A percentile compares a stretch with the other conserved stretches of the same genome.
These are phyloP conservation scores for Yponomeuta cagnagella DNA, from an alignment of 2,888 invertebrate genomes.

Conservation along the genomic window DNA sequence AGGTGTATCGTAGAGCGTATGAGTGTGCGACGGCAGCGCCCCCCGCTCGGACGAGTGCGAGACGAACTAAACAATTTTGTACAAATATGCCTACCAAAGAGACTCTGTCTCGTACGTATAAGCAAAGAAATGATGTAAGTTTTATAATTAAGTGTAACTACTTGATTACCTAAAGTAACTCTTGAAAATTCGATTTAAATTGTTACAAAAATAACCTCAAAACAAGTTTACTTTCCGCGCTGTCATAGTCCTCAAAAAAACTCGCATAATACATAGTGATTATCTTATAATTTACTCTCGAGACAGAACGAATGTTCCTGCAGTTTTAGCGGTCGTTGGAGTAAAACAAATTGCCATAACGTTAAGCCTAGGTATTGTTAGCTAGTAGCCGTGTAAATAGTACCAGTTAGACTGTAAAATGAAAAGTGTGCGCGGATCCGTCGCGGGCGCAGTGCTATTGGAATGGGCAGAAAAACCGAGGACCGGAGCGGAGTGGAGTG, in stretches of 20 bases:
- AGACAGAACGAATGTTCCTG: constrained; percentile 57
- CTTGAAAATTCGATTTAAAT: constrained; percentile 41
- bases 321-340: constrained; percentile 74
- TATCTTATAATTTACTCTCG: constrained; percentile 13
- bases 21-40: constrained; percentile 49
- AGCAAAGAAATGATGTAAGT: constrained; percentile 70
- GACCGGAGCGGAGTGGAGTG: constrained; percentile 30
- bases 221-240: constrained; percentile 43
- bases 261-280: constrained; percentile 59
- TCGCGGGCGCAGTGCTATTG: constrained; percentile 52
- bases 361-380: constrained; percentile 72
- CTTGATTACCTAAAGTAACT: constrained; percentile 5
- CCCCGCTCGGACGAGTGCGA: constrained; percentile 46
- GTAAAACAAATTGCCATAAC: constrained; percentile 76
- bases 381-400: constrained; percentile 70
- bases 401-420: constrained; percentile 54
- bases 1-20: constrained; percentile 66
- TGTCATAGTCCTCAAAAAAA: constrained; percentile 69
- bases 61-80: constrained; percentile 70
- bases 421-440: constrained; percentile 60
- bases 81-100: constrained; percentile 78
- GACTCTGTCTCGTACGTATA: constrained; percentile 77
- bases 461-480: constrained; percentile 64
- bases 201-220: constrained; percentile 52
- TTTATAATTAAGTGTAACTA: constrained; percentile 48